Evolutionary conservation across 1,140 invertebrate species (phyloP).

Genomic region (Zaprionus camerounensis): DNA sequence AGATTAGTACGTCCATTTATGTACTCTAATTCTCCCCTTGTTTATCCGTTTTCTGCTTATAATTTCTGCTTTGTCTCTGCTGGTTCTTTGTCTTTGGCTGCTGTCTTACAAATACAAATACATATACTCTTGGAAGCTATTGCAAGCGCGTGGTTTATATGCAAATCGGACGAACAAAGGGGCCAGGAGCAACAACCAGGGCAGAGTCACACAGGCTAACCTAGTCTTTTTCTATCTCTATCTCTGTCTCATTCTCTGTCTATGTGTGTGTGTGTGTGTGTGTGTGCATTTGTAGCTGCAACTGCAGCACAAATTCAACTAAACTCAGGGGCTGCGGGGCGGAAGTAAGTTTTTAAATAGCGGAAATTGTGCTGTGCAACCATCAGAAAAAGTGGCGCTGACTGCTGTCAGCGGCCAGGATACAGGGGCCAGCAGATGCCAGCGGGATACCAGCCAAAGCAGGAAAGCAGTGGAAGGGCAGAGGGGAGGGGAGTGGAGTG

Average conservation of each 20-base stretch:
- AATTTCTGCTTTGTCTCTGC: not conserved
- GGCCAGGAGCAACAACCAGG: constrained; percentile 27
- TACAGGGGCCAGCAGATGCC: constrained; percentile 19
- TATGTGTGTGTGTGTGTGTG: constrained; percentile 1
- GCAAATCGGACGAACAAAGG: constrained; percentile 51
- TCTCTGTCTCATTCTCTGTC: not conserved
- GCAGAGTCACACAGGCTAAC: constrained; percentile 22
- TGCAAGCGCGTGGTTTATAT: constrained; percentile 48
- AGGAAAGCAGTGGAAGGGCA: not conserved
- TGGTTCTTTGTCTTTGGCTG: not conserved
- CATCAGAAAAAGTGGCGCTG: constrained; percentile 69
- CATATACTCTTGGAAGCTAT: constrained; percentile 45
- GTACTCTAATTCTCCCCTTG: not conserved
- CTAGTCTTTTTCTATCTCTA: constrained; percentile 9
- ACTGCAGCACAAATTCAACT: constrained; percentile 39
- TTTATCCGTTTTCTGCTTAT: not conserved
- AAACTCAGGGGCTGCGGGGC: constrained; percentile 17
- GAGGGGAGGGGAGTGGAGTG: no score
- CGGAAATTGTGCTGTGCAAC: constrained; percentile 79
- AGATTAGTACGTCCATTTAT: not conserved
- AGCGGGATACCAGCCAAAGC: not conserved
- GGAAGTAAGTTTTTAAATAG: constrained; percentile 79
- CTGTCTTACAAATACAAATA: no score
- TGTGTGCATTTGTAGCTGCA: not conserved
- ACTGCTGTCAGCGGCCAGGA: constrained; percentile 39